These are phyloP conservation scores for Apamea sordens DNA, from an alignment of 2,888 invertebrate species.

Conservation along the genomic window DNA sequence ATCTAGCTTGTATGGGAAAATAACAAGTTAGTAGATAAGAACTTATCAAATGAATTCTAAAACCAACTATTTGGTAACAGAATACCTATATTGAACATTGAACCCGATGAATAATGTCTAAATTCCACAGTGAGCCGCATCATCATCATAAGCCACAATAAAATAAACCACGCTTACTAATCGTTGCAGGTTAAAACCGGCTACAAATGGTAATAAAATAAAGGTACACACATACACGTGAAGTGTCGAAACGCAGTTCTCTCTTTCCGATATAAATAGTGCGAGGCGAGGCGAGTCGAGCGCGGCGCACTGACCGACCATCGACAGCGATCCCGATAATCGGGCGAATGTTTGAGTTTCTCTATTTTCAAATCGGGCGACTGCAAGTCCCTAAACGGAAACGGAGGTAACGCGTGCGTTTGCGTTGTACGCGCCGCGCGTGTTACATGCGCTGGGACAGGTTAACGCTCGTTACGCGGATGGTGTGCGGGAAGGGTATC, in stretches of 20 bases:
- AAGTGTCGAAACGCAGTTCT: constrained; percentile 87
- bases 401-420: constrained; percentile 76
- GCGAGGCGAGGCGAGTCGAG: constrained; percentile 81
- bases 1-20: background rate
- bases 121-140: constrained; percentile 76
- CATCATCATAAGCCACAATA: constrained; percentile 84
- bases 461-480: constrained; percentile 74
- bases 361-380: constrained; percentile 88
- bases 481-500: constrained; percentile 77
- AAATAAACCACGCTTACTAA: constrained; percentile 86
- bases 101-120: constrained; percentile 69
- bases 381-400: constrained; percentile 74
- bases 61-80: constrained; percentile 27
- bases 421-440: constrained; percentile 72
- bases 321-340: constrained; percentile 89
- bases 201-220: constrained; percentile 89
- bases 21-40: background rate
- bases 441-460: constrained; percentile 68
- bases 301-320: constrained; percentile 87
- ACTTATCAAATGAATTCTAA: background rate
- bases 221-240: constrained; percentile 85
- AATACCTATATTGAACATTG: constrained; percentile 29
- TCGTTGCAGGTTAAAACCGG: constrained; percentile 87
- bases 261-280: constrained; percentile 89
- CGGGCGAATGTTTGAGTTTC: constrained; percentile 88